These are phyloP conservation scores for Amphilophus citrinellus DNA, from an alignment of 2,113 vertebrate species.

Conservation along the genomic window DNA sequence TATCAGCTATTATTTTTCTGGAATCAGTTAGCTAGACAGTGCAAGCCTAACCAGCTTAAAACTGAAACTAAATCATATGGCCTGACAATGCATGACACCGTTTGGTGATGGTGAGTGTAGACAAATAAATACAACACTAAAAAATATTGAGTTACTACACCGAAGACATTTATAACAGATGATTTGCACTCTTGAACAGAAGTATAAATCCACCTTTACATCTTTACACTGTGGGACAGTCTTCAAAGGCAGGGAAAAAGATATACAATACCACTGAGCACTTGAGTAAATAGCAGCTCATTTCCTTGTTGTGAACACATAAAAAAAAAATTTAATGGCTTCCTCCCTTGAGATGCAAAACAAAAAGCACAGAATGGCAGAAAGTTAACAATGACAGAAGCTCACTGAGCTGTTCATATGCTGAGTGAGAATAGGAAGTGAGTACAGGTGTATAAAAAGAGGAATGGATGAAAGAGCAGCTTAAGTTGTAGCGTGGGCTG, in stretches of 20 bases:
- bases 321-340: not conserved
- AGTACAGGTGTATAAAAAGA: not conserved
- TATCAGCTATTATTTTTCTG: not conserved
- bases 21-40: not conserved
- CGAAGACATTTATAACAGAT: not conserved
- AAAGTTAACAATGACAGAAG: constrained; percentile 6
- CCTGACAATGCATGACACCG: not conserved
- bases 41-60: not conserved
- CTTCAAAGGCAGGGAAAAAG: constrained; percentile 8
- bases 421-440: not conserved
- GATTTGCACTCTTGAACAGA: not conserved
- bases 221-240: not conserved
- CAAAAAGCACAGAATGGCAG: not conserved
- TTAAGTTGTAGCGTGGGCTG: constrained; percentile 32
- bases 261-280: not conserved
- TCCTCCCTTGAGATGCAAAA: not conserved
- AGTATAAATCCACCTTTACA: constrained; percentile 21
- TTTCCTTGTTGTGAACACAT: not conserved
- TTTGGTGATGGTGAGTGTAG: not conserved
- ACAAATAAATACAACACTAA: constrained; percentile 4
- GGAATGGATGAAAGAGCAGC: constrained; percentile 5
- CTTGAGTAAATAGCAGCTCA: not conserved
- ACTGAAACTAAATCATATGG: not conserved
- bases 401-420: not conserved
- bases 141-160: constrained; percentile 18